Base-by-base conservation (phyloP, 2,888 invertebrate species). In the Ormia ochracea region DNA sequence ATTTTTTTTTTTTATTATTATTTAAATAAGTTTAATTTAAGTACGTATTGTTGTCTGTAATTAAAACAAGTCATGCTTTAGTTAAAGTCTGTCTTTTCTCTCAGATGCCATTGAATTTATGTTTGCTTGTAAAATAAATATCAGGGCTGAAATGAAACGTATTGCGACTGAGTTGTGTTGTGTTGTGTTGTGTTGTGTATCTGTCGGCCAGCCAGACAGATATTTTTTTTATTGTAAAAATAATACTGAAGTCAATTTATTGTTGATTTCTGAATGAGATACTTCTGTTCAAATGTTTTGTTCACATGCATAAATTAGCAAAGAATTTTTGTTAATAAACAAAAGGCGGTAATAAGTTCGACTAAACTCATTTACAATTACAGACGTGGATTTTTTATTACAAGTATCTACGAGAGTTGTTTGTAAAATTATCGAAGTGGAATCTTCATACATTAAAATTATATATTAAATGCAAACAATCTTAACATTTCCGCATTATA, bases 41-140 rank as follows among this genome's bases (percentile, higher is more conserved):
- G 19, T 69, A 65, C n/a, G 12, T 58, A 68, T 77, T 77, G 69
- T 68, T 61, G 48, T 38, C 56, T 70, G 33, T 65, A 69, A 69
- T 76, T 69, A 70, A 77, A 70, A 70, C 76, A 77, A 77, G 76
- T 77, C 76, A 77, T 77, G 76, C 41, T 70, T 77, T 58, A 70
- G 63, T 70, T 58, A 66, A 43, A 63, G 54, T 77, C 48, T 50
- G 33, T 77, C 31, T 31, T 50, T 45, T 63, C 36, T n/a, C n/a
- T 6, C 4, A 56, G 48, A 48, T 77, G 76, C 56, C 69, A 63
- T 77, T 76, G 69, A 69, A 63, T 69, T 26, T 31, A 12, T 63
- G 36, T 23, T 33, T 56, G 36, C 45, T 73, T 63, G 23, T 56
- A 41, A 26, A 26, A 73, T 36, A 73, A 54, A 73, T 56, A 73